Evolutionary conservation across 2,888 invertebrate genomes (phyloP).

Genomic region (Physocephala rufipes): DNA sequence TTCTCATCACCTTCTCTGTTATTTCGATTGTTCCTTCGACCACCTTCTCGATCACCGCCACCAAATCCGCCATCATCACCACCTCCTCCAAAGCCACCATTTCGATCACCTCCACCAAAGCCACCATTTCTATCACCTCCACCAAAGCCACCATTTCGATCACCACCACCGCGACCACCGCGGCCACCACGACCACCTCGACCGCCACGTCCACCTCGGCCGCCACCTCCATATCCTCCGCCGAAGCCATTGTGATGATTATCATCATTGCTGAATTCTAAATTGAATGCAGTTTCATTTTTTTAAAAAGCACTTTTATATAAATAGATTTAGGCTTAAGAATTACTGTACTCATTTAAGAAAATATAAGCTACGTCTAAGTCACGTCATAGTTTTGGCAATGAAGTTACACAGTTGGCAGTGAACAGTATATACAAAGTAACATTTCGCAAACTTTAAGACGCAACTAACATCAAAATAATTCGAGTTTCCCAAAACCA

Average conservation of each 20-base stretch:
- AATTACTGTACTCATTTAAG: neutral
- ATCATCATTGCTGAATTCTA: conserved; percentile 41
- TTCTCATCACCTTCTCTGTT: conserved; percentile 38
- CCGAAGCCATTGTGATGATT: conserved; percentile 42
- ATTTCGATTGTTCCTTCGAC: conserved; percentile 44
- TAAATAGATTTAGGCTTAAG: no score
- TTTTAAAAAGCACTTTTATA: neutral
- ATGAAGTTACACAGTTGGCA: no score
- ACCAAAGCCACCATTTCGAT: conserved; percentile 34
- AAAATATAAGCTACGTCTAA: conserved; percentile 2
- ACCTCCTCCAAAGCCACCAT: conserved; percentile 43
- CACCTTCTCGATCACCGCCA: conserved; percentile 37
- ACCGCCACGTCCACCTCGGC: conserved; percentile 30
- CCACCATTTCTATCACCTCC: conserved; percentile 39
- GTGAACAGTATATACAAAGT: no score
- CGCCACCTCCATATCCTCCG: conserved; percentile 39
- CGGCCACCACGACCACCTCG: conserved; percentile 39
- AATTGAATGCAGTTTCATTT: neutral
- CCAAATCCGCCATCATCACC: conserved; percentile 41
- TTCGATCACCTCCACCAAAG: conserved; percentile 36
- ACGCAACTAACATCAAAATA: no score
- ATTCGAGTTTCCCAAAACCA: no score
- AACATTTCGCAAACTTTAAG: no score
- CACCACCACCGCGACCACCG: conserved; percentile 16
- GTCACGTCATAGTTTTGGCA: neutral